Base-by-base conservation (phyloP, 2,113 vertebrate genomes). In the Lophura nycthemera region DNA sequence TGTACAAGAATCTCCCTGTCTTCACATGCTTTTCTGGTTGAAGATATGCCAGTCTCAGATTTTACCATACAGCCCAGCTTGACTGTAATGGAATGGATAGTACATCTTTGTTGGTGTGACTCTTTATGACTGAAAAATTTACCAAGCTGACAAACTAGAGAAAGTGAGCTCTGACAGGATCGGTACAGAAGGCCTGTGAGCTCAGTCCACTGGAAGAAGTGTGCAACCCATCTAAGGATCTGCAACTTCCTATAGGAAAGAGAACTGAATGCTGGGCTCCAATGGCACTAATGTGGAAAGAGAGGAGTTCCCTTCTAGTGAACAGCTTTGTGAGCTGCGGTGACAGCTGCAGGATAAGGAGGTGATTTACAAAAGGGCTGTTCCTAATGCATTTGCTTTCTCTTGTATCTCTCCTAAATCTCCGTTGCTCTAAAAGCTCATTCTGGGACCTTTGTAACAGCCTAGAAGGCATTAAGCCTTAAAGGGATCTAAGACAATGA, bases 361-460 rank as follows among this genome's bases (percentile, higher is more conserved):
- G 18, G 43, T 45, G 78, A 59, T 70, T 89, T 77, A 34, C 47
- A 67, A 47, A 92, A 81, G 69, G 48, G 8, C 38, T 7, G 36
- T 74, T 87, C 30, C 63, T 85, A 69, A 72, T 50, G 38, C 32
- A 12, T 24, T 83, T 29, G 6, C 29, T 90, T 94, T 75, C 61
- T 78, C 42, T 83, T 38, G 45, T 64, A 8, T 40, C 24, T 92
- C 73, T 86, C 43, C 80, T 86, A 57, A 90, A 84, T 64, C 80
- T 88, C 60, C 11, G 0, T 7, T 60, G 32, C 61, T 88, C 32
- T 77, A 61, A 75, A 80, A 78, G 20, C 80, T 81, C 43, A 11
- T 69, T 75, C 52, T 69, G 80, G 81, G 65, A 36, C 20, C 20
- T 84, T 34, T 79, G 43, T 81, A n/a, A 61, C 43, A 82, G 13